Evolutionary conservation across 2,888 invertebrate species (phyloP).

Genomic region (Xestia xanthographa): DNA sequence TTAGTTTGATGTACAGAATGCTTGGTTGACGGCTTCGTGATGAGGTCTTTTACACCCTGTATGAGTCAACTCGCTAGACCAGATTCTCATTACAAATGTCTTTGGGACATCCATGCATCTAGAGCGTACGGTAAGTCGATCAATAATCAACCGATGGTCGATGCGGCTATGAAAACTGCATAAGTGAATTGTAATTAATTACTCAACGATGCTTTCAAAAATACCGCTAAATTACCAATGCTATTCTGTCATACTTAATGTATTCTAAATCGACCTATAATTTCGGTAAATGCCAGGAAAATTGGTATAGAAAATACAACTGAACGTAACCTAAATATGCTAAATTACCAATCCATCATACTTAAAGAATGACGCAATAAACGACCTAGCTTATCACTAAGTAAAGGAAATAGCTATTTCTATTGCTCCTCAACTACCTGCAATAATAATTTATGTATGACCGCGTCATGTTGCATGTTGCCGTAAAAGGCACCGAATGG

Average conservation of each 20-base stretch:
- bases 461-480: conserved; percentile 37
- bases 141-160: too few relatives aligned
- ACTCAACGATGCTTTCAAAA: not conserved
- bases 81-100: not conserved
- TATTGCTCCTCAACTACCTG: conserved; percentile 38
- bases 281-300: not conserved
- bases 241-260: not conserved
- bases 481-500: conserved; percentile 36
- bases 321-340: conserved; percentile 12
- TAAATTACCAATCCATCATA: conserved; percentile 48
- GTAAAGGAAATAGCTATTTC: conserved; percentile 38
- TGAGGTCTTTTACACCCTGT: too few relatives aligned
- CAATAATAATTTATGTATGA: conserved; percentile 52
- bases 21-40: too few relatives aligned
- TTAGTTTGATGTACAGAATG: too few relatives aligned
- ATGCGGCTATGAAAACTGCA: not conserved
- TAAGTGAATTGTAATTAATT: not conserved
- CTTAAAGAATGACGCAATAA: conserved; percentile 37
- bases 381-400: conserved; percentile 39
- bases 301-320: conserved; percentile 13
- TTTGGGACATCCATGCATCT: not conserved
- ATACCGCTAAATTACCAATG: not conserved
- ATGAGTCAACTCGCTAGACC: not conserved
- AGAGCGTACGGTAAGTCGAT: not conserved
- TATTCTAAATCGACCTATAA: not conserved